Conservation (phyloP, 2,888 invertebrate genomes). For the Torymus tubicola region DNA sequence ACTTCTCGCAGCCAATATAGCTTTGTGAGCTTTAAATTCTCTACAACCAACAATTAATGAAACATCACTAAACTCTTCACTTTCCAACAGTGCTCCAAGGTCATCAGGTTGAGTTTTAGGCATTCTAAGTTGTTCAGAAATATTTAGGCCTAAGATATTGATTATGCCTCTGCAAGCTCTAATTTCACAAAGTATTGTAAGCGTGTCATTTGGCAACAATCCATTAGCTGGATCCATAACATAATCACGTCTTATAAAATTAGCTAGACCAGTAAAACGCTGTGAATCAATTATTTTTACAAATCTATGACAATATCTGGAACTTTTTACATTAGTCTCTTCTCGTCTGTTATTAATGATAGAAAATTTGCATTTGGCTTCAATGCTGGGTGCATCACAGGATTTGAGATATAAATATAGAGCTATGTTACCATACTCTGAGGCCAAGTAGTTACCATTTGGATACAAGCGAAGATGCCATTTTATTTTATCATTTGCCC, state of each 20-base stretch:
- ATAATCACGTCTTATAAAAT: slow-evolving; percentile 52
- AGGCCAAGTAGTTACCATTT: slow-evolving; percentile 47
- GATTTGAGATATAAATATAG: slow-evolving; percentile 51
- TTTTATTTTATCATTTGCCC: slow-evolving; percentile 52
- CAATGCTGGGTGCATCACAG: slow-evolving; percentile 52
- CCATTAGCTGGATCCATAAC: slow-evolving; percentile 51
- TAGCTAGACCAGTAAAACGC: slow-evolving; percentile 49
- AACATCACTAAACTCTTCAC: slow-evolving; percentile 55
- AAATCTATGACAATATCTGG: slow-evolving; percentile 52
- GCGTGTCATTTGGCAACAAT: slow-evolving; percentile 52
- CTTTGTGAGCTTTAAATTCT: slow-evolving; percentile 54
- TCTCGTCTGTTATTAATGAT: slow-evolving; percentile 51
- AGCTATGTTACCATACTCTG: slow-evolving; percentile 52
- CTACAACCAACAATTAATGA: slow-evolving; percentile 53
- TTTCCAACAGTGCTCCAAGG: slow-evolving; percentile 51
- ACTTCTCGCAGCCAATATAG: slow-evolving; percentile 55
- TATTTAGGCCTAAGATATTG: slow-evolving; percentile 53
- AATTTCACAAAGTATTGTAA: slow-evolving; percentile 55
- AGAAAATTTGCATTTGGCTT: slow-evolving; percentile 55
- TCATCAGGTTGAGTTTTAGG: slow-evolving; percentile 46
- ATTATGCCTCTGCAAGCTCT: slow-evolving; percentile 53
- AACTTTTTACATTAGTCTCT: slow-evolving; percentile 54
- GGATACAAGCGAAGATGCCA: slow-evolving; percentile 55
- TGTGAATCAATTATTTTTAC: slow-evolving; percentile 49
- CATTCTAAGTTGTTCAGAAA: slow-evolving; percentile 45